A percentile compares a stretch with the other conserved stretches of the same genome.
Evolutionary conservation across 1,140 invertebrate species (phyloP).

Genomic region (Oreohelix idahoensis): DNA sequence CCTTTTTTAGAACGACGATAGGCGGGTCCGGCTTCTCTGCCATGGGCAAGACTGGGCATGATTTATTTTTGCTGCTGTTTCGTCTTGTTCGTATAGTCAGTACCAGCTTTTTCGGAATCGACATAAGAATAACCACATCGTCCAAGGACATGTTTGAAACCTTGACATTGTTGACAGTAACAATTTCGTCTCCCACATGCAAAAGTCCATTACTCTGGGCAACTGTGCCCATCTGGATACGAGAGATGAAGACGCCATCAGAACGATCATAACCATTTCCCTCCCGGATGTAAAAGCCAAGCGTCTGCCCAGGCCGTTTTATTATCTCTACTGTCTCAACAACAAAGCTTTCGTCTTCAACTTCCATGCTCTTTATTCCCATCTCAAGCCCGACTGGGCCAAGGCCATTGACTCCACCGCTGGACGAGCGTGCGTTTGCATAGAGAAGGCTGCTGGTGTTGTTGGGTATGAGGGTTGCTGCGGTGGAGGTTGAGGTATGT

Average conservation of each 20-base stretch:
- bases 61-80: constrained; percentile 69
- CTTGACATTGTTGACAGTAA: constrained; percentile 97
- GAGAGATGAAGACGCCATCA: constrained; percentile 97
- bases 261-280: constrained; percentile 93
- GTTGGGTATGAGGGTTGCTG: background rate
- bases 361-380: constrained; percentile 71
- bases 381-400: constrained; percentile 62
- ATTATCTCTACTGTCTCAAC: constrained; percentile 98
- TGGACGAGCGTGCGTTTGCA: constrained; percentile 1
- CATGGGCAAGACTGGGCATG: constrained; percentile 66
- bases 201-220: constrained; percentile 96
- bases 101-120: constrained; percentile 94
- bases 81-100: constrained; percentile 84
- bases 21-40: constrained; percentile 83
- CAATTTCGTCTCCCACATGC: constrained; percentile 98
- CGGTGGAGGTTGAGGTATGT: background rate
- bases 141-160: constrained; percentile 97
- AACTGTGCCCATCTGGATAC: constrained; percentile 84
- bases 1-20: constrained; percentile 93
- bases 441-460: constrained; percentile 2
- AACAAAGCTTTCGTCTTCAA: constrained; percentile 72
- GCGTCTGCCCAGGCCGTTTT: constrained; percentile 97
- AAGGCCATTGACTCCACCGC: background rate
- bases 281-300: constrained; percentile 97
- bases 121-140: constrained; percentile 99